phyloP scores from a whole-genome alignment of 2,888 invertebrate genomes.

The Gonocerus acuteangulatus region DNA sequence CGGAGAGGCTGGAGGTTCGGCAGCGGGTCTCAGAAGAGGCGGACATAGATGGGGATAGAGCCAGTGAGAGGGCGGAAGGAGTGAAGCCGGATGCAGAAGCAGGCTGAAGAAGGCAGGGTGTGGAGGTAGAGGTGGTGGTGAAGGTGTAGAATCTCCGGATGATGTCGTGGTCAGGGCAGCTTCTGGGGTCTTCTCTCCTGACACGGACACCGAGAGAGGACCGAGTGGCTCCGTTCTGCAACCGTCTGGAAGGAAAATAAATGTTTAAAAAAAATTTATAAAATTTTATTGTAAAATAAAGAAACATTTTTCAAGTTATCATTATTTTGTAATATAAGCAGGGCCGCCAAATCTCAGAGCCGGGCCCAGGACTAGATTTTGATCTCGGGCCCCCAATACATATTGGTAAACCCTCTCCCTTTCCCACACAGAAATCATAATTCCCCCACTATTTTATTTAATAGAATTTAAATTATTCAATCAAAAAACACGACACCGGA shows the following conservation, averaged over 20 bases:
- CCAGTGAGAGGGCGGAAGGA: conserved; percentile 71
- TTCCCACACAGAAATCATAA: too few relatives aligned
- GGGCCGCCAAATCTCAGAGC: too few relatives aligned
- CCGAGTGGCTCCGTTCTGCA: conserved; percentile 38
- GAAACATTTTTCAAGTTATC: too few relatives aligned
- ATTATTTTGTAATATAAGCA: too few relatives aligned
- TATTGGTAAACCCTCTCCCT: too few relatives aligned
- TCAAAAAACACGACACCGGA: too few relatives aligned
- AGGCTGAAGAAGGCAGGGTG: conserved; percentile 44
- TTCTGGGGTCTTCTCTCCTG: conserved; percentile 35
- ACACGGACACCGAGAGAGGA: conserved; percentile 39
- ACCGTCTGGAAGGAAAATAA: conserved; percentile 31
- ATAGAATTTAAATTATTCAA: too few relatives aligned
- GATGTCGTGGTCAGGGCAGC: conserved; percentile 33
- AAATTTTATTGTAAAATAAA: too few relatives aligned
- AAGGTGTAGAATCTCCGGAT: conserved; percentile 31
- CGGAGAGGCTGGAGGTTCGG: conserved; percentile 31
- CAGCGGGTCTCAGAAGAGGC: conserved; percentile 37
- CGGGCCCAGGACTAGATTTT: too few relatives aligned
- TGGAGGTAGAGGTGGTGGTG: conserved; percentile 35
- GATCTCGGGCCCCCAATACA: too few relatives aligned
- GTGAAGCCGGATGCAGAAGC: conserved; percentile 64
- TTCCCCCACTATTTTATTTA: too few relatives aligned
- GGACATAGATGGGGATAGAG: conserved; percentile 68
- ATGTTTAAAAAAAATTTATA: not conserved